phyloP scores from a whole-genome alignment of 2,888 invertebrate species.

The Anticlea derivata region DNA sequence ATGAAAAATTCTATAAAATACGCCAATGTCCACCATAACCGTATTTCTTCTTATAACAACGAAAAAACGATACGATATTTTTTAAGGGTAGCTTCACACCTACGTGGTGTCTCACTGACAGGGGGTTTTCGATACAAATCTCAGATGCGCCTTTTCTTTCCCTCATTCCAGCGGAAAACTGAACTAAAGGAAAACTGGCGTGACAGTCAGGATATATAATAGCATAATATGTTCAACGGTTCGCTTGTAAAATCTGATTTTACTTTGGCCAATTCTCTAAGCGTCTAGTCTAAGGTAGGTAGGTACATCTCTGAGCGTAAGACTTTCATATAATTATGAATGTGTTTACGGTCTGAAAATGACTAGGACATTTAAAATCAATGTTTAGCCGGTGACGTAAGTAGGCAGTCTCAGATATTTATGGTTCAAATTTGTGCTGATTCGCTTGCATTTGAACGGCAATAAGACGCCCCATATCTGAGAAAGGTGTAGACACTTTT shows the following conservation, averaged over 20 bases:
- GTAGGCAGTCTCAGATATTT: too few species aligned
- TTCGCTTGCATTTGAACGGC: too few species aligned
- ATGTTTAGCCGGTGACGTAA: too few species aligned
- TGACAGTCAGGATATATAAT: conserved; percentile 43
- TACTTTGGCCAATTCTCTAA: conserved; percentile 2
- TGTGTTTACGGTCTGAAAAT: neutral
- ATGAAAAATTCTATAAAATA: too few species aligned
- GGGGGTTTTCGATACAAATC: conserved; percentile 64
- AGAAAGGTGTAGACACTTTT: too few species aligned
- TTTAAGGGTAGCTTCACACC: conserved; percentile 43
- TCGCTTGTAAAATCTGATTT: conserved; percentile 8
- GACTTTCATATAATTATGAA: conserved; percentile 2
- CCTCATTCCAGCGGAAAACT: conserved; percentile 54
- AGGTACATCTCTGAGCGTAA: too few species aligned
- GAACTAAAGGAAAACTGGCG: conserved; percentile 48
- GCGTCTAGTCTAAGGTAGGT: too few species aligned
- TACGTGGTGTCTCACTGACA: conserved; percentile 52
- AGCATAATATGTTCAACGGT: neutral
- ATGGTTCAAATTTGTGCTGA: too few species aligned
- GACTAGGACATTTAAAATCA: too few species aligned
- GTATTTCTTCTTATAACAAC: neutral
- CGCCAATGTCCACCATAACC: neutral
- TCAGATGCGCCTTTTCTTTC: conserved; percentile 45
- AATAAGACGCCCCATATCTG: too few species aligned
- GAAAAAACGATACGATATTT: conserved; percentile 8